Base-by-base conservation (phyloP, 2,888 invertebrate species). In the Phyllotreta striolata region DNA sequence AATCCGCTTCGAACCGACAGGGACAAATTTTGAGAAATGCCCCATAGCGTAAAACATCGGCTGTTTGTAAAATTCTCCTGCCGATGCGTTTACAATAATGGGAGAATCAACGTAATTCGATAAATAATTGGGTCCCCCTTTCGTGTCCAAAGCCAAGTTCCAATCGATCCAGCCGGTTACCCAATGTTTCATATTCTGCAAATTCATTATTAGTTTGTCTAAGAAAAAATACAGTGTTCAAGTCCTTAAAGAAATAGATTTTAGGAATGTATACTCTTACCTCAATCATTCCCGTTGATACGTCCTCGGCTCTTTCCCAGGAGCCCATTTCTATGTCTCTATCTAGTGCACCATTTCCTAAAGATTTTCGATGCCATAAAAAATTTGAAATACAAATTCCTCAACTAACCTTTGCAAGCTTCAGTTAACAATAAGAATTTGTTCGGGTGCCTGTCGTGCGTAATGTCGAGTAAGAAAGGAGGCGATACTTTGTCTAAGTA, bases 101-200 rank as follows among this genome's bases (percentile, higher is more conserved):
- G 95, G 88, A 0, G 94, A 85, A 80, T 96, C 96, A 0, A 94
- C 92, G 80, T 95, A 94, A 4, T 84, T 76, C 0, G 86, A 87
- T 88, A 91, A 93, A 76, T 90, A 92, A 88, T 90, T 91, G 0
- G 96, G 96, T 0, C 95, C 94, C 12, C 95, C 95, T 0, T 76
- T 68, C 62, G 84, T 79, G 77, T 93, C 85, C 13, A 96, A 79
- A 12, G 89, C 90, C 57, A 96, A 81, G 79, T 96, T 97, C 95
- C 95, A 96, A 79, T 96, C 95, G 0, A 93, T 85, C 95, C 95
- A 96, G 1, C 92, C 95, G 14, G 86, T 85, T 87, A 90, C 88
- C 82, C 88, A 90, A 78, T 92, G 86, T 72, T 89, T 87, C 10
- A 94, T 76, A 79, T 92, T 90, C 86, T 91, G 52, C 69, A 67